phyloP scores from a whole-genome alignment of 2,113 vertebrate species.

The Amblyornis subalaris region DNA sequence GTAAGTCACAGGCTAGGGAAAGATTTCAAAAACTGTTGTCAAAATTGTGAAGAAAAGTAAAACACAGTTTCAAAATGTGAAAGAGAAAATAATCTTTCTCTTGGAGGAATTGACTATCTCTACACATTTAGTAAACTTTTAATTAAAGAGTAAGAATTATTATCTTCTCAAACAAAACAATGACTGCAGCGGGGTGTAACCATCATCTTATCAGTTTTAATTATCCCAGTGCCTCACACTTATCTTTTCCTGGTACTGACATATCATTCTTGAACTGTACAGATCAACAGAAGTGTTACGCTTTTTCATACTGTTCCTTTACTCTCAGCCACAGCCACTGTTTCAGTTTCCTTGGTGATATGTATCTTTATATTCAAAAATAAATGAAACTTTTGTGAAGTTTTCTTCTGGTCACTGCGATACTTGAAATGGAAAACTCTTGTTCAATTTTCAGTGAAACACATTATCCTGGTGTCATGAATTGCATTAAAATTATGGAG shows the following conservation, averaged over 20 bases:
- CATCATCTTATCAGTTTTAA: not conserved
- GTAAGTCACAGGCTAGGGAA: not conserved
- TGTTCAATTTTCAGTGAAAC: not conserved
- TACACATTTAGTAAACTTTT: not conserved
- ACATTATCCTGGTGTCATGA: not conserved
- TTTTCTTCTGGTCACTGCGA: not conserved
- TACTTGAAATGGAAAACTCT: not conserved
- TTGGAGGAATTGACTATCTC: not conserved
- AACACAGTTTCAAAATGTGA: not conserved
- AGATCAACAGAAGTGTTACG: not conserved
- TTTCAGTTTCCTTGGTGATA: not conserved
- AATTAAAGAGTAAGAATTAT: not conserved
- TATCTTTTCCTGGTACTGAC: not conserved
- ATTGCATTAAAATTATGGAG: not conserved
- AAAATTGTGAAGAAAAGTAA: not conserved
- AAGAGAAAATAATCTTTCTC: not conserved
- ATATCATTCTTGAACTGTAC: not conserved
- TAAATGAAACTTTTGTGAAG: not conserved
- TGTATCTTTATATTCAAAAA: not conserved
- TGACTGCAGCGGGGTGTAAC: not conserved
- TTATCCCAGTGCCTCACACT: not conserved
- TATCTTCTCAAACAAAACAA: not conserved
- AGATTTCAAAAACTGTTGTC: not conserved
- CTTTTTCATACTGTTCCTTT: not conserved
- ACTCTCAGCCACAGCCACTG: not conserved